Base-by-base conservation (phyloP, 2,113 vertebrate species). In the Sclerurus mexicanus region DNA sequence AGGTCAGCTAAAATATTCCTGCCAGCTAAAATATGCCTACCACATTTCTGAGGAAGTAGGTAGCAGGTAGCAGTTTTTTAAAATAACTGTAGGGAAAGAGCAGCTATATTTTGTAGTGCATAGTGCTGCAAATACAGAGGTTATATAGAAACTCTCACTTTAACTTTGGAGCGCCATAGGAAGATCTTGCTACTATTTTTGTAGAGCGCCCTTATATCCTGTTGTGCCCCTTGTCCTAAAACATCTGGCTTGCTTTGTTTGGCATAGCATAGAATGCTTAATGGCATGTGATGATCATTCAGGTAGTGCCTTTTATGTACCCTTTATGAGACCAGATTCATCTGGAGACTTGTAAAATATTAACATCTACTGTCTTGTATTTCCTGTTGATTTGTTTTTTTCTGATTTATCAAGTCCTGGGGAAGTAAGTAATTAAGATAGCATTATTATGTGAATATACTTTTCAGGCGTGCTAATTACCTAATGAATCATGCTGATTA, bases 391-490 rank as follows among this genome's bases (percentile, higher is more conserved):
- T 72, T 77, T 93, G 14, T 17, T 93, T 91, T 46, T 86, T 92
- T 74, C 66, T 92, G 87, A 67, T 81, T 92, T 92, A 85, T 71
- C 53, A 87, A 75, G 73, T 82, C 89, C 78, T 75, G 49, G 40
- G 68, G 73, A 95, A 96, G 67, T 94, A 84, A 87, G 68, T 89
- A 74, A 95, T 89, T 89, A 82, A 74, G 80, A 60, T 37, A 93
- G 53, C 24, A 20, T 74, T 85, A 88, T 69, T 91, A 87, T 82
- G 47, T 95, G 60, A 90, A 39, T 84, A 28, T 82, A 62, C 89
- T 94, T 95, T 97, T 91, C 62, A 93, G 66, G 66, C 66, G 62
- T 92, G 53, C 53, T 91, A 92, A 87, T 93, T 82, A 75, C n/a
- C 56, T 89, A 72, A 92, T 92, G 89, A 86, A 53, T 95, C 73